These are phyloP conservation scores for Aphrocallistes beatrix DNA, from an alignment of 37 sponge, comb jelly and placozoan species.

Conservation along the genomic window DNA sequence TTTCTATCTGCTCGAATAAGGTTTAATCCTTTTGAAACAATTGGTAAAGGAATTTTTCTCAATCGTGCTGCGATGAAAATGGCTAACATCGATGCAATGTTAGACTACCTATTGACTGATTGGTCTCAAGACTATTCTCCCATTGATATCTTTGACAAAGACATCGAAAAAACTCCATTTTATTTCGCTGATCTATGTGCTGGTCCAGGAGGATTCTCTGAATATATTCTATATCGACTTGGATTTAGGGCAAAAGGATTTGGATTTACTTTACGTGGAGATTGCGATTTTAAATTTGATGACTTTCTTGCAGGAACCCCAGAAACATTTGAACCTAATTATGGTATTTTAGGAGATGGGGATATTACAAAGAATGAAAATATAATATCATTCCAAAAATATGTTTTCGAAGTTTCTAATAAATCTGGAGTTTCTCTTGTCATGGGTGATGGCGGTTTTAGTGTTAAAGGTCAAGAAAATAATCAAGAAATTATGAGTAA, in stretches of 20 bases:
- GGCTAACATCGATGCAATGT: conserved; percentile 91
- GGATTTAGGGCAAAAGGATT: conserved; percentile 93
- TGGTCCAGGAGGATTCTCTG: conserved; percentile 99
- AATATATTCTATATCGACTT: conserved; percentile 81
- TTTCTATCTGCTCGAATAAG: conserved; percentile 69
- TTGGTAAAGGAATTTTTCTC: conserved; percentile 78
- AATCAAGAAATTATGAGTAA: conserved; percentile 83
- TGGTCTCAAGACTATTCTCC: background rate
- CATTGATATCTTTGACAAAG: background rate
- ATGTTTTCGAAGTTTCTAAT: conserved; percentile 65
- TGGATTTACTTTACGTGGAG: conserved; percentile 88
- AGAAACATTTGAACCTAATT: conserved; percentile 95
- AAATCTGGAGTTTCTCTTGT: conserved; percentile 79
- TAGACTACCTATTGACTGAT: conserved; percentile 66
- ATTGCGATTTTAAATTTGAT: conserved; percentile 84
- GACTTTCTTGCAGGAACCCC: conserved; percentile 67
- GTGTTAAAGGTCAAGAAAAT: conserved; percentile 83
- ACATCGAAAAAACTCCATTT: conserved; percentile 23
- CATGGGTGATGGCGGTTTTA: conserved; percentile 85
- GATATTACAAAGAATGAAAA: conserved; percentile 80
- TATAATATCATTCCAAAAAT: conserved; percentile 53
- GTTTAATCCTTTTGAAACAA: conserved; percentile 89
- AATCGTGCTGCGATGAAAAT: conserved; percentile 98
- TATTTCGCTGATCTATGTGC: conserved; percentile 98
- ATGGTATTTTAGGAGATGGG: conserved; percentile 79